Conservation (phyloP, 2,888 invertebrate genomes). For the Parelbella ahira region DNA sequence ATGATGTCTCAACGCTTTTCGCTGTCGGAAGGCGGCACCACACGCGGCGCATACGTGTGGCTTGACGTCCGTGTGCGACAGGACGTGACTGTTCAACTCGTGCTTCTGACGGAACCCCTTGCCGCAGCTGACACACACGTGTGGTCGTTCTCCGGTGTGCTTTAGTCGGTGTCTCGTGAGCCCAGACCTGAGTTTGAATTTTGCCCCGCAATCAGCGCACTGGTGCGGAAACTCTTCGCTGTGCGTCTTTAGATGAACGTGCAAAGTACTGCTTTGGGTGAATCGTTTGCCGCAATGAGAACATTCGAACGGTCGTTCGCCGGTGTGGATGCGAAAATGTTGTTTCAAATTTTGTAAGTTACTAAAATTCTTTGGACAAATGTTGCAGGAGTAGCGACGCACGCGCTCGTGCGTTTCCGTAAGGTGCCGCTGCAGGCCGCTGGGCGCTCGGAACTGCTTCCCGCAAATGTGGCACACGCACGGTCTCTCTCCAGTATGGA, state of each 20-base stretch:
- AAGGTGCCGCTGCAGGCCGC: conserved; percentile 82
- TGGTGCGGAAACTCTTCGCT: conserved; percentile 75
- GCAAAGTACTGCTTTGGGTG: conserved; percentile 83
- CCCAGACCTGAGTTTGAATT: conserved; percentile 80
- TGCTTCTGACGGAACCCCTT: conserved; percentile 80
- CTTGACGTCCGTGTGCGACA: conserved; percentile 75
- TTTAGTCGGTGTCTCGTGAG: conserved; percentile 78
- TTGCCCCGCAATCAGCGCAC: conserved; percentile 82
- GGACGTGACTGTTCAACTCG: conserved; percentile 76
- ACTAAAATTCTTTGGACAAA: conserved; percentile 78
- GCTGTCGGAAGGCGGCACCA: conserved; percentile 78
- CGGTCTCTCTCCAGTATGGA: conserved; percentile 84
- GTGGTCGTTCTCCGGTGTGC: conserved; percentile 83
- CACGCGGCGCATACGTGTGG: conserved; percentile 79
- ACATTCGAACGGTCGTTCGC: conserved; percentile 80
- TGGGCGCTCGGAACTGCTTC: conserved; percentile 83
- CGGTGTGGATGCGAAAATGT: conserved; percentile 81
- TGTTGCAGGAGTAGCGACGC: conserved; percentile 79
- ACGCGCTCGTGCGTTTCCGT: conserved; percentile 82
- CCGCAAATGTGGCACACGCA: conserved; percentile 85
- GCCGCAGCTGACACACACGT: conserved; percentile 80
- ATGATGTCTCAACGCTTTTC: conserved; percentile 56
- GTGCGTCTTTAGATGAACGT: conserved; percentile 82
- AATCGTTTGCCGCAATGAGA: conserved; percentile 82
- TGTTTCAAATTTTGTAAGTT: conserved; percentile 82